Evolutionary conservation across 2,888 invertebrate genomes (phyloP), one percentile per base, ranked within the genome.

Genomic region (Ormyrus rosae): DNA sequence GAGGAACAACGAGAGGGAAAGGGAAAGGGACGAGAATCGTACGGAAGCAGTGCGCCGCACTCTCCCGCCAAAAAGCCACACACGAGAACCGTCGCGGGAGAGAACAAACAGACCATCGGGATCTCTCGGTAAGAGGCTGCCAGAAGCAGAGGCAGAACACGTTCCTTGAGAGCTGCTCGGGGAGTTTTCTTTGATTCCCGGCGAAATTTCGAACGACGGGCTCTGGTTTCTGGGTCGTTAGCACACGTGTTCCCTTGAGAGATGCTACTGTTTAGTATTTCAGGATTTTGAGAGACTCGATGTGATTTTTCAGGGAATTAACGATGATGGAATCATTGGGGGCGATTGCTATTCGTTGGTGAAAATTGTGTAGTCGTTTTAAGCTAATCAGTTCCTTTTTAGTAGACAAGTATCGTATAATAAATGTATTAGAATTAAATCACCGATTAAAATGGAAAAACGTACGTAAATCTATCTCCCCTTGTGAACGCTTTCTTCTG

Each of bases 181-280:
- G 19, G 13, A 6, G 74, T 80, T 80, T 68, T 50, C 61, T 46
- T 68, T 48, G 13, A 69, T 68, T 74, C 56, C 10, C 74, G 56
- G 69, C 79, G 19, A 79, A 79, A 74, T 74, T 69, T 79, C 58
- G 13, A 79, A 79, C 51, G 70, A 55, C 53, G 10, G 50, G 10
- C 8, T 34, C 34, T 34, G 56, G 50, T 58, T 65, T 13, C 46
- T 63, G 72, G 58, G 2, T 34, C 11, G 48, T 51, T 13, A 19
- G n/a, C 55, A 13, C 74, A 74, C 67, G 74, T 74, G 74, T 67
- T 65, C 13, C 45, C 34, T 34, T 65, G 34, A 74, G 45, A 67
- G 56, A 58, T 11, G 13, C 13, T 8, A 34, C 74, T 67, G 67
- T 50, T 74, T 53, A 53, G 51, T 72, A 51, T 58, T 51, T 6